These are phyloP conservation scores for Bovichtus variegatus DNA, from an alignment of 2,797 vertebrate species.

Conservation along the genomic window DNA sequence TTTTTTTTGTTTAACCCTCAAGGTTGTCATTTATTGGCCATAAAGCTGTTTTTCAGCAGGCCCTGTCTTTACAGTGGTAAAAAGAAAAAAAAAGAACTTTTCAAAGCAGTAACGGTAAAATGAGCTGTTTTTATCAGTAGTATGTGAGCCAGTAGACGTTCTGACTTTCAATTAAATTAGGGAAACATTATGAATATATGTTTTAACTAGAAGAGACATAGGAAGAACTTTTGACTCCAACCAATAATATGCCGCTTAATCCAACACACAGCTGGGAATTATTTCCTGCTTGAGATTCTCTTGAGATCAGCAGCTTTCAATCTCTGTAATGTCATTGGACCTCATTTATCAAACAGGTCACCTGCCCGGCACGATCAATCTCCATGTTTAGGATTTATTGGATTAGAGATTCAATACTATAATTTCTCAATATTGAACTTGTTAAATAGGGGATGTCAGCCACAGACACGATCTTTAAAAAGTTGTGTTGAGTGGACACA, in stretches of 20 bases:
- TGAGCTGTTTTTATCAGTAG: slow-evolving; percentile 15
- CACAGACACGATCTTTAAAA: slow-evolving; percentile 10
- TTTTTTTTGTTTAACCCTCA: slow-evolving; percentile 41
- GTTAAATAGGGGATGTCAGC: slow-evolving; percentile 16
- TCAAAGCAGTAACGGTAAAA: slow-evolving; percentile 27
- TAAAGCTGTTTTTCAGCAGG: slow-evolving; percentile 33
- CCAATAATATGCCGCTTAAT: slow-evolving; percentile 35
- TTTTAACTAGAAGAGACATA: slow-evolving; percentile 17
- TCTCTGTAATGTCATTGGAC: slow-evolving; percentile 57
- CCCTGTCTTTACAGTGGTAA: slow-evolving; percentile 2
- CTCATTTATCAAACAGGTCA: slow-evolving; percentile 69
- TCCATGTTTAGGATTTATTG: slow-evolving; percentile 49
- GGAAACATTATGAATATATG: slow-evolving; percentile 19
- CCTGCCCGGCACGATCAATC: slow-evolving; percentile 19
- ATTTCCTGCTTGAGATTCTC: slow-evolving; percentile 66
- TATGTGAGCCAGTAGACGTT: slow-evolving; percentile 6
- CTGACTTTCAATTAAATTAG: slow-evolving; percentile 35
- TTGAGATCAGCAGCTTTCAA: slow-evolving; percentile 76
- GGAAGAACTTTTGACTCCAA: slow-evolving; percentile 31
- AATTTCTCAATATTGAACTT: slow-evolving; percentile 34
- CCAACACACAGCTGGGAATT: slow-evolving; percentile 52
- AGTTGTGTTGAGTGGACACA: slow-evolving; percentile 8
- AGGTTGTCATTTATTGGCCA: slow-evolving; percentile 51
- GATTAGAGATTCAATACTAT: slow-evolving; percentile 29
- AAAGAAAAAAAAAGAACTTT: slow-evolving; percentile 27